Conservation (phyloP, 2,888 invertebrate species). For the Chrysolina haemoptera region DNA sequence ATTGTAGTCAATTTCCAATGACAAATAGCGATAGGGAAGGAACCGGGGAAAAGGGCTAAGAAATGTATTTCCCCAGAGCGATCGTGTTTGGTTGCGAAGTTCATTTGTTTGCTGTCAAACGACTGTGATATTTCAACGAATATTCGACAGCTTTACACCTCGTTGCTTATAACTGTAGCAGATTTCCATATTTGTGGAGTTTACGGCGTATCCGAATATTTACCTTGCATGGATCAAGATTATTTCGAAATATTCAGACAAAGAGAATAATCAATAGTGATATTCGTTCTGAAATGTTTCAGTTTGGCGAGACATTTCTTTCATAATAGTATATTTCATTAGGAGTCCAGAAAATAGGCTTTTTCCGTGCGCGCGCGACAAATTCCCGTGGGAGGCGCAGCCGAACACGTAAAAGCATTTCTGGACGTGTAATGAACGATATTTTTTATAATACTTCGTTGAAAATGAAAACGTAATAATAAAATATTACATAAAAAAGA, state of each 20-base stretch:
- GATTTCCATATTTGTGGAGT: conserved; percentile 38
- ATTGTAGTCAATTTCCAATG: conserved; percentile 64
- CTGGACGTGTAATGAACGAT: too few species aligned
- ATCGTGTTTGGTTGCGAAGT: conserved; percentile 57
- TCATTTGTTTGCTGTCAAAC: conserved; percentile 62
- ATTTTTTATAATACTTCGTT: too few species aligned
- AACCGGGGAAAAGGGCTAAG: conserved; percentile 61
- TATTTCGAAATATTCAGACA: not conserved
- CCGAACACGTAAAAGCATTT: too few species aligned
- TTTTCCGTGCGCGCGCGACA: too few species aligned
- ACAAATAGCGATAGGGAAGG: conserved; percentile 61
- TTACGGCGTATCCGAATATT: conserved; percentile 23
- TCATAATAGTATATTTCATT: too few species aligned
- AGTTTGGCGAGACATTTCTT: too few species aligned
- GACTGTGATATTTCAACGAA: conserved; percentile 62
- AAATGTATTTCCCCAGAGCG: conserved; percentile 62
- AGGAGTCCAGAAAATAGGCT: too few species aligned
- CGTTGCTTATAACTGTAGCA: conserved; percentile 55
- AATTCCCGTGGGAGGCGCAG: too few species aligned
- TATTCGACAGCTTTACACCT: conserved; percentile 62
- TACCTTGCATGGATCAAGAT: not conserved
- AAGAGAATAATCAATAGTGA: too few species aligned
- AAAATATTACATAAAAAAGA: too few species aligned
- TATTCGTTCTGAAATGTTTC: too few species aligned
- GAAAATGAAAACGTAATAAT: too few species aligned